phyloP scores from a whole-genome alignment of 2,113 vertebrate genomes.

The Cyanoramphus novaezelandiae region DNA sequence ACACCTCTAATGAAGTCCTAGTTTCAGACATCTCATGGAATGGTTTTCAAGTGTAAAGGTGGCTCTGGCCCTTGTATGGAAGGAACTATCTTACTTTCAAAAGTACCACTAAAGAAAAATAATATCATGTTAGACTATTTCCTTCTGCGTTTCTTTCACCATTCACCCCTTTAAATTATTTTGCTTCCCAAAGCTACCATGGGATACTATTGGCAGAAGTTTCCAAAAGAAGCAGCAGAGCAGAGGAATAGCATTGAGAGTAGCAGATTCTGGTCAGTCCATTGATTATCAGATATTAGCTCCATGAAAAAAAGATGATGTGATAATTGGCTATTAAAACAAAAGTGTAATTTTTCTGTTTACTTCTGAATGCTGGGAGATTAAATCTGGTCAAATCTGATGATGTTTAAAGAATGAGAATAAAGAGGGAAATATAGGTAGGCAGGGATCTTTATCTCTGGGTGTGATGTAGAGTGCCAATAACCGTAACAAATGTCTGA shows the following conservation, averaged over 20 bases:
- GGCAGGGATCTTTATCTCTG: neutral
- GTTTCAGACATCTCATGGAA: neutral
- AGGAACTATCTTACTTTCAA: neutral
- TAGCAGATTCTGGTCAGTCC: neutral
- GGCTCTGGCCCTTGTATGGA: neutral
- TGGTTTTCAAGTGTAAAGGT: neutral
- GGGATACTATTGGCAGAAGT: neutral
- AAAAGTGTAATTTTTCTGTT: conserved; percentile 40
- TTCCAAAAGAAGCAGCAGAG: neutral
- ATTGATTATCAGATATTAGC: conserved; percentile 11
- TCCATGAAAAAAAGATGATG: neutral
- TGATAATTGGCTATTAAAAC: conserved; percentile 34
- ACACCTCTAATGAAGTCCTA: neutral
- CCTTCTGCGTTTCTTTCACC: neutral
- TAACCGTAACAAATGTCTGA: neutral
- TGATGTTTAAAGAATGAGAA: neutral
- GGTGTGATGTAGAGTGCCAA: neutral
- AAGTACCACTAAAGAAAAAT: neutral
- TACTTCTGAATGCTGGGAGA: conserved; percentile 12
- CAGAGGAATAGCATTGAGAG: neutral
- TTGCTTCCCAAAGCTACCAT: neutral
- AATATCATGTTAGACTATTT: neutral
- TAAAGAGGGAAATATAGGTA: neutral
- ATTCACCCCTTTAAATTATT: neutral
- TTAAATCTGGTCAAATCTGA: neutral